Evolutionary conservation across 2,797 vertebrate genomes (phyloP).

Genomic region (Myotis planiceps): DNA sequence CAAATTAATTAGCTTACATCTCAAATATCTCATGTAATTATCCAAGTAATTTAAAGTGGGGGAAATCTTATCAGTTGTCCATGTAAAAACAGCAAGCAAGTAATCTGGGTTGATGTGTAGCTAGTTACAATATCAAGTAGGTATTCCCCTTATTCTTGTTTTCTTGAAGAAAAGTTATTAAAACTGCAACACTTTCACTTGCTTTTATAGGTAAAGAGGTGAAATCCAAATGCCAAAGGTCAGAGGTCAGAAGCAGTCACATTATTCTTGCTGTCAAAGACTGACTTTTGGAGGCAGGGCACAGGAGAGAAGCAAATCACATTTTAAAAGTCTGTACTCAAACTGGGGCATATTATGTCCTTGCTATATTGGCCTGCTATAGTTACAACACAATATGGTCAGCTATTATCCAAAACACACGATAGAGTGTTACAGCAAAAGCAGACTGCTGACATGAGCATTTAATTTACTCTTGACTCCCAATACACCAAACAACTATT

Average conservation of each 20-base stretch:
- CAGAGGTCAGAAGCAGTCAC: slow-evolving; percentile 44
- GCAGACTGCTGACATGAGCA: not conserved
- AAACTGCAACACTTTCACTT: slow-evolving; percentile 47
- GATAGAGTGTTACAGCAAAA: not conserved
- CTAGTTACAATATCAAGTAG: not conserved
- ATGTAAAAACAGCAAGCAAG: slow-evolving; percentile 39
- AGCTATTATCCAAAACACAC: not conserved
- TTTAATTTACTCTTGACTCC: slow-evolving; percentile 4
- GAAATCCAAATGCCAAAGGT: slow-evolving; percentile 51
- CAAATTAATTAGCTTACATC: slow-evolving; percentile 45
- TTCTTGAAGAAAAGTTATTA: slow-evolving; percentile 59
- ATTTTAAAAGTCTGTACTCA: slow-evolving; percentile 25
- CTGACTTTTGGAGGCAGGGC: not conserved
- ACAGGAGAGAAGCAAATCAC: slow-evolving; percentile 47
- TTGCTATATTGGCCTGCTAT: not conserved
- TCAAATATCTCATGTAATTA: slow-evolving; percentile 45
- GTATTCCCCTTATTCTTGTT: not conserved
- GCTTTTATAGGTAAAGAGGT: slow-evolving; percentile 46
- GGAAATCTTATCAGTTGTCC: not conserved
- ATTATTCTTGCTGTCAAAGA: slow-evolving; percentile 68
- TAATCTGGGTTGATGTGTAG: not conserved
- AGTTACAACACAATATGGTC: not conserved
- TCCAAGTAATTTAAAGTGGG: slow-evolving; percentile 38
- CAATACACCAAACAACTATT: not conserved
- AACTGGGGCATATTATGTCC: not conserved